Base-by-base conservation (phyloP, 2,797 vertebrate species). In the Galaxias olidus region DNA sequence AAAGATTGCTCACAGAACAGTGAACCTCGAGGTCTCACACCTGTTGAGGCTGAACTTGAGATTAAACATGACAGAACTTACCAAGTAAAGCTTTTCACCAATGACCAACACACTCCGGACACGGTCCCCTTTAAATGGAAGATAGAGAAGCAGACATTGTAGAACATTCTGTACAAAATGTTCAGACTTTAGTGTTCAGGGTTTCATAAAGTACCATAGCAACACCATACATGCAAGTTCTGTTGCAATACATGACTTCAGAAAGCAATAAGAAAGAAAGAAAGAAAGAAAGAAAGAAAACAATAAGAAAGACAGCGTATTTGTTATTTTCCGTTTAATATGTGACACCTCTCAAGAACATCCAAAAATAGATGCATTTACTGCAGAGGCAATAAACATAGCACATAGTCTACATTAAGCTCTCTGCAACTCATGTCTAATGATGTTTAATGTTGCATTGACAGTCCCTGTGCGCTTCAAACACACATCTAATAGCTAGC, bases 41-140 rank as follows among this genome's bases (percentile, higher is more conserved):
- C 62, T 19, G 18, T 12, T 15, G 44, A 68, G 44, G 44, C 48
- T 46, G 1, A 57, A 46, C 15, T n/a, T 17, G 18, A n/a, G 15
- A 61, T 18, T 50, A 47, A 57, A 62, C 59, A 61, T 17, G 18
- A 57, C 46, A 7, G 15, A 71, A 86, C 89, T 81, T 87, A 93
- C 91, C 89, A 85, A 84, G 86, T 87, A 71, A 78, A 74, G 74
- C 76, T 80, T 87, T 75, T 72, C 85, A 80, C 74, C 56, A 77
- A 69, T 78, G 83, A 76, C 82, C 71, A 73, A 76, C 72, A 82
- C 61, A 69, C 85, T 83, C 73, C 78, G 76, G 79, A 84, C 74
- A 66, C 75, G 77, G 79, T 87, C 87, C 87, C 89, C 86, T 91
- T 71, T 48, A 77, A 72, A 74, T 65, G 6, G 81, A 9, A 80